These are phyloP conservation scores for Coptodon bakossiorum DNA, from an alignment of 2,113 vertebrate genomes.

Conservation along the genomic window DNA sequence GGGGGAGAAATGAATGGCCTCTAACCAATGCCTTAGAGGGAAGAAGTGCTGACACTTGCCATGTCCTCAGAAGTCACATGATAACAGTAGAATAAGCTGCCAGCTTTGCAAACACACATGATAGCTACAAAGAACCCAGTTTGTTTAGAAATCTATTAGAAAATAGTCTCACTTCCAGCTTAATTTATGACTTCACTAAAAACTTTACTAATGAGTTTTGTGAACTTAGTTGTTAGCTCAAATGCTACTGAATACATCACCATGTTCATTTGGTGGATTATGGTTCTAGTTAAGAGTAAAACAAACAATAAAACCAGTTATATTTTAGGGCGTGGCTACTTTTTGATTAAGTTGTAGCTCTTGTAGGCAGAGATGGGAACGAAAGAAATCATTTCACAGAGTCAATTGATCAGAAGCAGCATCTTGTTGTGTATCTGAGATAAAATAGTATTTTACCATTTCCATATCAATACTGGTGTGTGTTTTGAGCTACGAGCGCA, in stretches of 20 bases:
- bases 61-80: conserved; percentile 13
- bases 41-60: conserved; percentile 38
- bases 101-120: background rate
- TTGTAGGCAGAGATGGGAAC: background rate
- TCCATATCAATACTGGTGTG: background rate
- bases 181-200: background rate
- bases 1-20: conserved; percentile 1
- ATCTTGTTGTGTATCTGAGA: background rate
- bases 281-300: background rate
- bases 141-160: background rate
- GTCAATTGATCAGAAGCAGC: background rate
- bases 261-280: background rate
- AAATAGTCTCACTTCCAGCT: background rate
- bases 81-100: background rate
- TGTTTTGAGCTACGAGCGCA: background rate
- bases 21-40: background rate
- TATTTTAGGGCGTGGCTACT: background rate
- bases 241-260: background rate
- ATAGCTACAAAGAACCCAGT: accelerated
- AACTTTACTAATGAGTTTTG: background rate
- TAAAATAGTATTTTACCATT: background rate
- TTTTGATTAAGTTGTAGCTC: background rate
- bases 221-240: background rate
- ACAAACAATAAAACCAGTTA: accelerated
- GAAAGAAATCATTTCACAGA: background rate